Evolutionary conservation across 2,113 vertebrate species (phyloP).

Genomic region (Pionites leucogaster): DNA sequence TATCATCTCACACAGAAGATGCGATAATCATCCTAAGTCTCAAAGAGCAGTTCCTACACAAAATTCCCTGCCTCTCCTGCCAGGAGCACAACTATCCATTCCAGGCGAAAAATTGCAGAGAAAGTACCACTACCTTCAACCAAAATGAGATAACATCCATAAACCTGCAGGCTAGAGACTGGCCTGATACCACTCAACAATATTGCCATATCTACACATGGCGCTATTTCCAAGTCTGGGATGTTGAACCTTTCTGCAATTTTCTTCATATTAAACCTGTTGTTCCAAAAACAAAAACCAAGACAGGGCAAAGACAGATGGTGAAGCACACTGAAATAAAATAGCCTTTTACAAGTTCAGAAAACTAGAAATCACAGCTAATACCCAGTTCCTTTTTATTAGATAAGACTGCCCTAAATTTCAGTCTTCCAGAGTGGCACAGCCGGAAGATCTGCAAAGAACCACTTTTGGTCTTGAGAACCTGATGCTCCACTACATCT

Average conservation of each 20-base stretch:
- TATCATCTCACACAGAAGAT: slow-evolving; percentile 2
- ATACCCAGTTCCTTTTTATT: neutral
- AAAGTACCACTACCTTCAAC: neutral
- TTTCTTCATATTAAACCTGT: neutral
- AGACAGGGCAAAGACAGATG: neutral
- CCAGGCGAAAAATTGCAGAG: neutral
- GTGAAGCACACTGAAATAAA: neutral
- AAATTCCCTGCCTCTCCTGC: neutral
- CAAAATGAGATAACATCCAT: neutral
- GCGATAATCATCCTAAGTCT: neutral
- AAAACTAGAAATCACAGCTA: neutral
- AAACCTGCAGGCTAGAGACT: neutral
- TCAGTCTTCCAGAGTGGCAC: neutral
- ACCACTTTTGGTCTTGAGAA: neutral
- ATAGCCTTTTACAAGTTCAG: neutral
- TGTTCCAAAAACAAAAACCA: neutral
- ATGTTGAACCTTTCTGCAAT: neutral
- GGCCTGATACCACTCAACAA: neutral
- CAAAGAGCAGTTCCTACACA: neutral
- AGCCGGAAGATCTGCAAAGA: neutral
- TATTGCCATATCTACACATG: neutral
- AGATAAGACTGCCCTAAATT: neutral
- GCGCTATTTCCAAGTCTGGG: neutral
- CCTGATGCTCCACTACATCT: too few relatives aligned
- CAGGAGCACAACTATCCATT: neutral